Evolutionary conservation across 2,113 vertebrate genomes (phyloP).

Genomic region (Vimba vimba): DNA sequence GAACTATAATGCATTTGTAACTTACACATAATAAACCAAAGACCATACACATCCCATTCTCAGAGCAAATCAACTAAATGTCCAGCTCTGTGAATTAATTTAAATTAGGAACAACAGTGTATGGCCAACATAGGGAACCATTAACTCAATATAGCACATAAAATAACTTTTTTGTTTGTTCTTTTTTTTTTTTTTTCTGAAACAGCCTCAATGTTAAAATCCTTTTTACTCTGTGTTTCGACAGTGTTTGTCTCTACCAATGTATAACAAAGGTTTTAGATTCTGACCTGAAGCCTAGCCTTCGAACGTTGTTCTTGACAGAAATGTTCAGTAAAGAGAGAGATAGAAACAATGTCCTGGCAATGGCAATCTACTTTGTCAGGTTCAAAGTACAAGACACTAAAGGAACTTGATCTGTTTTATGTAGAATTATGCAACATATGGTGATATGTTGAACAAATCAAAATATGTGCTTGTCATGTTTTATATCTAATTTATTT

Average conservation of each 20-base stretch:
- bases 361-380: constrained; percentile 24
- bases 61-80: constrained; percentile 72
- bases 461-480: constrained; percentile 78
- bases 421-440: constrained; percentile 64
- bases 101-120: constrained; percentile 23
- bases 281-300: constrained; percentile 31
- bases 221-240: constrained; percentile 3
- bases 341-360: constrained; percentile 36
- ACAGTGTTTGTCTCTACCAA: constrained; percentile 42
- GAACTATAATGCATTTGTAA: constrained; percentile 50
- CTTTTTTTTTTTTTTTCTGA: not conserved
- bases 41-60: constrained; percentile 75
- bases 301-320: not conserved
- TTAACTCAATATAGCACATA: constrained; percentile 26
- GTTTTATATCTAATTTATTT: constrained; percentile 86
- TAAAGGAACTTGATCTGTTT: constrained; percentile 58
- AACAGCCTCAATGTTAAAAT: constrained; percentile 35
- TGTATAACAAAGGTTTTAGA: constrained; percentile 38
- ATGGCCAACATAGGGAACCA: constrained; percentile 27
- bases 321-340: not conserved
- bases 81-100: constrained; percentile 32
- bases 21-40: constrained; percentile 76
- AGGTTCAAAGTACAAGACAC: constrained; percentile 46
- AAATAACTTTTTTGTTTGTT: constrained; percentile 25
- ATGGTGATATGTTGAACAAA: constrained; percentile 69